A percentile compares a stretch with the other conserved stretches of the same genome.
Evolutionary conservation across 2,797 vertebrate species (phyloP).

Genomic region (Sebastes miniatus): DNA sequence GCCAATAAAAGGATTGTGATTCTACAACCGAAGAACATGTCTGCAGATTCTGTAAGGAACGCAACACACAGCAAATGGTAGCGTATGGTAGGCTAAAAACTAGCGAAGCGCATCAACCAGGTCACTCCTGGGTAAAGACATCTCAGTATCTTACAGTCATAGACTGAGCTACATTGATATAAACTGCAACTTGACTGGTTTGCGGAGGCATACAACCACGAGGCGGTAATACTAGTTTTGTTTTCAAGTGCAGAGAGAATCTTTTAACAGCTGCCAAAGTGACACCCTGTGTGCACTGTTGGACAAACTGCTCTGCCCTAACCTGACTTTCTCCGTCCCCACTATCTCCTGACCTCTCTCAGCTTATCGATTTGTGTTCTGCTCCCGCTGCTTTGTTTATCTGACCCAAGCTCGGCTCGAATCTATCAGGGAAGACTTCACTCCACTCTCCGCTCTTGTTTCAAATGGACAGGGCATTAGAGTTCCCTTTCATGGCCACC

Average conservation of each 20-base stretch:
- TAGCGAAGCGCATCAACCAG: background rate
- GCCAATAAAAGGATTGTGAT: background rate
- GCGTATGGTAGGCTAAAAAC: background rate
- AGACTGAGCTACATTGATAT: background rate
- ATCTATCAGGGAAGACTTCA: slow-evolving; percentile 44
- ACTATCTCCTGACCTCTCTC: slow-evolving; percentile 42
- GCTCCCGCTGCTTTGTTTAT: slow-evolving; percentile 59
- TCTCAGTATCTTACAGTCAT: background rate
- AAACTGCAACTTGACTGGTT: background rate
- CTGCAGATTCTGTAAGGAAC: background rate
- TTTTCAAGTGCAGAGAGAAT: background rate
- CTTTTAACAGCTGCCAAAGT: background rate
- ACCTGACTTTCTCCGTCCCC: slow-evolving; percentile 12
- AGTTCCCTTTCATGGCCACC: background rate
- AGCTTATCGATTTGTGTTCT: slow-evolving; percentile 51
- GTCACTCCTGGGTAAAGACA: background rate
- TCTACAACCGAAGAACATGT: background rate
- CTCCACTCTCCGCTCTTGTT: slow-evolving; percentile 12
- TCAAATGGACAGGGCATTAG: background rate
- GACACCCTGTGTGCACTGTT: background rate
- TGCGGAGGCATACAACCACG: background rate
- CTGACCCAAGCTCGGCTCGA: slow-evolving; percentile 40
- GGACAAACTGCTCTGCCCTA: slow-evolving; percentile 16
- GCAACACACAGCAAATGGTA: background rate
- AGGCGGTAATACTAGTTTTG: background rate